phyloP scores from a whole-genome alignment of 2,113 vertebrate species.

The Grus americana region DNA sequence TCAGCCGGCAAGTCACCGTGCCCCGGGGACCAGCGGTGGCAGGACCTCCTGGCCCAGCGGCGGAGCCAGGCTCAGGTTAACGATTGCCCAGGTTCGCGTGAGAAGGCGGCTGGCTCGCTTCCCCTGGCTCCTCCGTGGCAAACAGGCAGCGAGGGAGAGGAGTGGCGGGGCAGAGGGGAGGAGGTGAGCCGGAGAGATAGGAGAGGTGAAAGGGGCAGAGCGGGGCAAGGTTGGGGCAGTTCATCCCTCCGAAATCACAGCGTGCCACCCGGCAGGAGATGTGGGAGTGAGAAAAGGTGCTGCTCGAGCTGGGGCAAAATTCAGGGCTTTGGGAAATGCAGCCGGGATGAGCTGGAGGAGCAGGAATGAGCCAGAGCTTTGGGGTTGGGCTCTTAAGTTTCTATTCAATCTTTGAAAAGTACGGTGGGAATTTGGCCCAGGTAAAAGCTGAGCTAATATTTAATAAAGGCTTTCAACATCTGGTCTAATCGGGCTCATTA shows the following conservation, averaged over 20 bases:
- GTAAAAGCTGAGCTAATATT: constrained; percentile 46
- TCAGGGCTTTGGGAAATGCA: background rate
- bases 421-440: background rate
- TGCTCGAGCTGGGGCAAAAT: background rate
- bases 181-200: constrained; percentile 15
- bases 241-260: rapidly evolving
- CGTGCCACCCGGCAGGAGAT: background rate
- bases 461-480: constrained; percentile 54
- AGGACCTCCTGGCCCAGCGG: background rate
- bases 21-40: background rate
- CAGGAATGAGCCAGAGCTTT: background rate
- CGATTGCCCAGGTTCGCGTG: constrained; percentile 68
- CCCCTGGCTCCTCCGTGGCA: background rate
- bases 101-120: constrained; percentile 39
- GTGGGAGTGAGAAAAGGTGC: rapidly evolving
- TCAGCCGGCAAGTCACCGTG: rapidly evolving
- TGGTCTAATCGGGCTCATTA: constrained; percentile 10
- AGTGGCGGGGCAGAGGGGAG: background rate
- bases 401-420: background rate
- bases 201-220: constrained; percentile 4
- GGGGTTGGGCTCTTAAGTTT: background rate
- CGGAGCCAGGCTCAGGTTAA: constrained; percentile 37
- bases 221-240: background rate
- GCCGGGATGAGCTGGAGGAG: background rate
- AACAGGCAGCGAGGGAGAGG: background rate